These are phyloP conservation scores for Acanthurus tractus DNA, from an alignment of 2,797 vertebrate genomes.

Conservation along the genomic window DNA sequence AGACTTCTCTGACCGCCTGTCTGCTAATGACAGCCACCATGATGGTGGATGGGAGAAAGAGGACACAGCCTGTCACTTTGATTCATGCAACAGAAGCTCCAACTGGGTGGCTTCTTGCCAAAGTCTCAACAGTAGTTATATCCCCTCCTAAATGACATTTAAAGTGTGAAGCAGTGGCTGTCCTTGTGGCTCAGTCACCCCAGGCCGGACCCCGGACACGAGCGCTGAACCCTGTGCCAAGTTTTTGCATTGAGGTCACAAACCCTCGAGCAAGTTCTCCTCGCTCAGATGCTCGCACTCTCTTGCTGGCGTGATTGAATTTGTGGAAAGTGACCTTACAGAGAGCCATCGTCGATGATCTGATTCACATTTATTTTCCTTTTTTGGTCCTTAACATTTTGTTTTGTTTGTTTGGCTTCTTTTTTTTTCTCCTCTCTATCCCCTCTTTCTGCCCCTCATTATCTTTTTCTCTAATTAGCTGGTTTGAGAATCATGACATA, in stretches of 20 bases:
- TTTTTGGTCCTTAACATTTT: neutral
- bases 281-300: constrained; percentile 56
- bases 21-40: constrained; percentile 77
- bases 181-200: constrained; percentile 81
- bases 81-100: constrained; percentile 75
- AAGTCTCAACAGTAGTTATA: constrained; percentile 78
- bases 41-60: constrained; percentile 72
- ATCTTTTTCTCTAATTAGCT: neutral
- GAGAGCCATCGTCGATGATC: constrained; percentile 49
- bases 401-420: constrained; percentile 6
- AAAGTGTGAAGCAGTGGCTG: constrained; percentile 82
- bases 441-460: neutral
- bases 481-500: neutral
- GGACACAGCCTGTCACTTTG: constrained; percentile 82
- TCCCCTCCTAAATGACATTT: constrained; percentile 79
- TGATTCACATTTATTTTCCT: constrained; percentile 18
- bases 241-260: constrained; percentile 70
- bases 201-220: constrained; percentile 56
- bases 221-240: constrained; percentile 66
- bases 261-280: constrained; percentile 60
- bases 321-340: constrained; percentile 70
- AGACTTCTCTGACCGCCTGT: constrained; percentile 72
- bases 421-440: neutral
- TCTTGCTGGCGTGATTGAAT: constrained; percentile 49
- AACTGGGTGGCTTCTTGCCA: constrained; percentile 72